Percentiles rank a stretch among this genome's conserved stretches.
phyloP scores from a whole-genome alignment of 2,888 invertebrate genomes.

The Folsomia candida region DNA sequence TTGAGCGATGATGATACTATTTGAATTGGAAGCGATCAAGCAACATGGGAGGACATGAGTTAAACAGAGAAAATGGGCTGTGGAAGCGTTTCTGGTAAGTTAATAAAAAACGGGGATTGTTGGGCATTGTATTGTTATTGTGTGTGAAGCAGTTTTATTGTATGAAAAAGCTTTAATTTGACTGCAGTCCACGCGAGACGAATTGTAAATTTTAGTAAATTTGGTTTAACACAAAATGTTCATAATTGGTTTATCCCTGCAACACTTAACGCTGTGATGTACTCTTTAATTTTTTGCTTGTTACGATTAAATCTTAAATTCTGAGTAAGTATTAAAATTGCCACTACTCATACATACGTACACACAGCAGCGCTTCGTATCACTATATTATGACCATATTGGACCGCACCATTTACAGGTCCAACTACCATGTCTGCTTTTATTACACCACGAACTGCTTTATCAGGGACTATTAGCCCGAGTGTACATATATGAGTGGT shows the following conservation, averaged over 20 bases:
- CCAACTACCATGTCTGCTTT: too few species aligned
- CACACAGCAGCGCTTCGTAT: too few species aligned
- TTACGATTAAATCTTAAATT: conserved; percentile 16
- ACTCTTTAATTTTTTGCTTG: conserved; percentile 32
- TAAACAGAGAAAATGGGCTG: conserved; percentile 9
- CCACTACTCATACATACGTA: background rate
- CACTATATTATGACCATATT: too few species aligned
- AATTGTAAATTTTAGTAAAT: conserved; percentile 51
- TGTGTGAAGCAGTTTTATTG: conserved; percentile 24
- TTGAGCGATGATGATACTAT: conserved; percentile 18
- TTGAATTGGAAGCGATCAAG: conserved; percentile 8
- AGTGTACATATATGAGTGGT: too few species aligned
- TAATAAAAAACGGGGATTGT: conserved; percentile 13
- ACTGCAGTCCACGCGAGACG: conserved; percentile 49
- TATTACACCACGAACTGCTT: too few species aligned
- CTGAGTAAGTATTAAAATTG: background rate
- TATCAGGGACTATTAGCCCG: too few species aligned
- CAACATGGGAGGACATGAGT: conserved; percentile 13
- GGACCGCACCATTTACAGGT: too few species aligned
- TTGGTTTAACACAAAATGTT: conserved; percentile 50
- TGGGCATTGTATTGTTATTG: conserved; percentile 17
- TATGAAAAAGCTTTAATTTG: conserved; percentile 33
- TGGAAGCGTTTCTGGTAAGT: background rate
- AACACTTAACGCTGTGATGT: conserved; percentile 12
- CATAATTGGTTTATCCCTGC: conserved; percentile 44